Evolutionary conservation across 1,140 invertebrate species (phyloP), one percentile per base, ranked within the genome.

Genomic region (Hycleus phaleratus): DNA sequence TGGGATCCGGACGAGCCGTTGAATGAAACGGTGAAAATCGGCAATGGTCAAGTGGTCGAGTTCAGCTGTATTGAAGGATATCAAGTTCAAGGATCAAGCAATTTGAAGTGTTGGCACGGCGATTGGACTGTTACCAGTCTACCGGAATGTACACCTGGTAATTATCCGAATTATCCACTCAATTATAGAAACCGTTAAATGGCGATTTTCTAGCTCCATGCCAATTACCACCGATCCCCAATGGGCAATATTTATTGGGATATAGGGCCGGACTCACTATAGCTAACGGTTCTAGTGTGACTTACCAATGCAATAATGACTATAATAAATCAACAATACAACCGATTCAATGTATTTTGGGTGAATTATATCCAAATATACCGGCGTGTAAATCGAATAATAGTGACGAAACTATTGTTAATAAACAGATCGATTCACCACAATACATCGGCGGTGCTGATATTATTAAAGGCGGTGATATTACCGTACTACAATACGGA

Each of bases 261-360:
- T 91, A 90, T 74, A 74, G 88, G 43, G 78, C 84, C 5, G 88
- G 88, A 3, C 75, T 90, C 0, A 88, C 85, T 0, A 88, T 91
- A 25, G 85, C 84, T 1, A 87, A 91, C 68, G 88, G 87, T 0
- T 85, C 87, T 2, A 79, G 79, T 0, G 84, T 88, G 0, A 79
- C 75, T 48, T 83, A 84, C 44, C 81, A 84, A 43, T 88, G 85
- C 65, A 84, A 88, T 46, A 76, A 75, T 4, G 82, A 84, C 18
- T 80, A 80, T 58, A 75, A 71, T 24, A 78, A 79, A 60, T 75
- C 73, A 6, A 76, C 73, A 11, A 60, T 62, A 3, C 74, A 74
- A 39, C 74, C 77, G 5, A 73, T 85, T 7, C 80, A 82, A 49
- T 91, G 88, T 65, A 78, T 84, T 57, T 73, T 89, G 49, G 88